Base-by-base conservation (phyloP, 2,113 vertebrate genomes). In the Notarius lentiginosus region DNA sequence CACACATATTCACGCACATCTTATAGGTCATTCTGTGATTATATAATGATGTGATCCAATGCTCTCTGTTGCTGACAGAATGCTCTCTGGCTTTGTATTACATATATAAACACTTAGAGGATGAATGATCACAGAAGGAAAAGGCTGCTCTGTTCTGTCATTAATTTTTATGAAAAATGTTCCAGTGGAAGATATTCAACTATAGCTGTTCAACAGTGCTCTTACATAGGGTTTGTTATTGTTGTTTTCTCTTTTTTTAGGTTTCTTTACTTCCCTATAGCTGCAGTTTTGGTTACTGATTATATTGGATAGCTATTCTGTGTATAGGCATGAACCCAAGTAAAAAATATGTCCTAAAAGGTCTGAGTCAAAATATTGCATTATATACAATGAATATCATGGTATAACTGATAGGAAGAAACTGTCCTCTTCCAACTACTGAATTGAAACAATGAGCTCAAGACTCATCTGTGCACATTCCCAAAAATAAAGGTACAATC, bases 71-170 rank as follows among this genome's bases (percentile, higher is more conserved):
- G 70, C 34, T n/a, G 34, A 61, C 24, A 85, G 41, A 76, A 76
- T 76, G 68, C 30, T 8, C 30, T 84, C 12, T 76, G 55, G 83
- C 83, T 84, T 14, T 84, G 83, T n/a, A 47, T 75, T 84, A 75
- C 70, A 76, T 63, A 51, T 27, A 84, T n/a, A 73, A 60, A 70
- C 53, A 73, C 51, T 75, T 84, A 60, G 12, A 41, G 9, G 22
- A 68, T 47, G 9, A 75, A 72, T 47, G n/a, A 56, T 27, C 18
- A 22, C 66, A 58, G 53, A 30, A 65, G 66, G n/a, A 34, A 22
- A 56, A 10, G 9, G 1, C 5, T n/a, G 65, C 27, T n/a, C 7
- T 83, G 20, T 49, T 47, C 15, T 18, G 6, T 72, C 4, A 20
- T 73, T 41, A 2, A 1, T 73, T 73, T 73, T 73, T 24, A 22